A percentile compares a stretch with the other conserved stretches of the same genome.
Conservation (phyloP, 2,888 invertebrate species). For the Tenthredo mesomela region DNA sequence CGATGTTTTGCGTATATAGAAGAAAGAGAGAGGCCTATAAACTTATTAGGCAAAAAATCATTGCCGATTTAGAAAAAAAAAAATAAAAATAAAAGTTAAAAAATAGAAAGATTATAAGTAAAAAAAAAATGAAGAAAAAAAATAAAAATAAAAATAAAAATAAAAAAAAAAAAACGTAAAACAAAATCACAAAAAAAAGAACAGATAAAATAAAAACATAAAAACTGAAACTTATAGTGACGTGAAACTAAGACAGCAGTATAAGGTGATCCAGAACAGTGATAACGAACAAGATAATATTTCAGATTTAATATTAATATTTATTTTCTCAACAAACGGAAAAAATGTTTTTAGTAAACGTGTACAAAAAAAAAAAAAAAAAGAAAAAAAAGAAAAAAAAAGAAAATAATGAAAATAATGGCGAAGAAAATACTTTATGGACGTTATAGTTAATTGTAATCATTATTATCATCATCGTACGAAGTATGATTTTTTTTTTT, state of each 20-base stretch:
- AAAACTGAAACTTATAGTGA: slow-evolving; percentile 49
- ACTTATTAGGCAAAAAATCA: slow-evolving; percentile 74
- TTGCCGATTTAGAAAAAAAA: slow-evolving; percentile 71
- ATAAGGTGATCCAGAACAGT: slow-evolving; percentile 65
- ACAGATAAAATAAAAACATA: slow-evolving; percentile 51
- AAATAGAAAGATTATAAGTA: slow-evolving; percentile 57
- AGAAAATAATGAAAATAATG: slow-evolving; percentile 66
- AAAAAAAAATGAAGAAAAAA: slow-evolving; percentile 27
- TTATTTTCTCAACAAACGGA: slow-evolving; percentile 75
- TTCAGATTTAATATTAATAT: slow-evolving; percentile 77
- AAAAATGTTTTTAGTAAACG: slow-evolving; percentile 74
- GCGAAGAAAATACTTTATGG: slow-evolving; percentile 73
- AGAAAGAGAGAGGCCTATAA: slow-evolving; percentile 73
- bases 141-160: slow-evolving; percentile 45
- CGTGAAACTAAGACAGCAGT: slow-evolving; percentile 61
- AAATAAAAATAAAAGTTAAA: slow-evolving; percentile 4
- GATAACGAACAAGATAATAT: slow-evolving; percentile 71
- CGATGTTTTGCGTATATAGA: slow-evolving; percentile 20
- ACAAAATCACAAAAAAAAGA: slow-evolving; percentile 39
- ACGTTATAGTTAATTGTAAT: slow-evolving; percentile 75
- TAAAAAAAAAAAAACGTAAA: slow-evolving; percentile 44
- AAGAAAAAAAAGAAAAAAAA: slow-evolving; percentile 65
- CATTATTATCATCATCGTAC: slow-evolving; percentile 69
- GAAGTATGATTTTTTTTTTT: slow-evolving; percentile 63
- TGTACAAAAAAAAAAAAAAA: slow-evolving; percentile 70